Evolutionary conservation across 2,113 vertebrate species (phyloP).

Genomic region (Cebidichthys violaceus): DNA sequence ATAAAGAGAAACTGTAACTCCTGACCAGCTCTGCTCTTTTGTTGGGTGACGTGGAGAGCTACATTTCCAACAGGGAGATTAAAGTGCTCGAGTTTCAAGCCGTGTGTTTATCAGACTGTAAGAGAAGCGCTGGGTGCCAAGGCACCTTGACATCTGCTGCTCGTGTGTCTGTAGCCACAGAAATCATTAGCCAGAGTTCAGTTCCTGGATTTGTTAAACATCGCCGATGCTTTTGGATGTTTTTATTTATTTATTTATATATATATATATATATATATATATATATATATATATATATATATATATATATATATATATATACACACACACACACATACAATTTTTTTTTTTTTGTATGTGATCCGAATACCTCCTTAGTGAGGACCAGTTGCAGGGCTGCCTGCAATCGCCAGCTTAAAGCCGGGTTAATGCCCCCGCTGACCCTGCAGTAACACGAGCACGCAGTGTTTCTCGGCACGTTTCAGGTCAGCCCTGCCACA

Average conservation of each 20-base stretch:
- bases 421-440: neutral
- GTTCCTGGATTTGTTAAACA: neutral
- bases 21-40: neutral
- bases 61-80: neutral
- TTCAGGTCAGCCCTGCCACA: conserved; percentile 8
- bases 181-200: neutral
- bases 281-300: too few species aligned
- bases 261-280: too few species aligned
- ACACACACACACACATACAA: too few species aligned
- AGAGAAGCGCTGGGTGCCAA: neutral
- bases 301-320: too few species aligned
- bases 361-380: neutral
- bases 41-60: neutral
- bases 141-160: neutral
- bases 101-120: neutral
- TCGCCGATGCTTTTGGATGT: neutral
- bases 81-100: neutral
- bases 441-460: neutral
- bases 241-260: neutral
- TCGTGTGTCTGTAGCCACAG: neutral
- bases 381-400: neutral
- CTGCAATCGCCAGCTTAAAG: conserved; percentile 12
- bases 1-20: neutral
- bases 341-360: neutral
- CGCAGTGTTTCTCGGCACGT: neutral